These are phyloP conservation scores for Axis porcinus DNA, from an alignment of 2,113 vertebrate genomes.

Conservation along the genomic window DNA sequence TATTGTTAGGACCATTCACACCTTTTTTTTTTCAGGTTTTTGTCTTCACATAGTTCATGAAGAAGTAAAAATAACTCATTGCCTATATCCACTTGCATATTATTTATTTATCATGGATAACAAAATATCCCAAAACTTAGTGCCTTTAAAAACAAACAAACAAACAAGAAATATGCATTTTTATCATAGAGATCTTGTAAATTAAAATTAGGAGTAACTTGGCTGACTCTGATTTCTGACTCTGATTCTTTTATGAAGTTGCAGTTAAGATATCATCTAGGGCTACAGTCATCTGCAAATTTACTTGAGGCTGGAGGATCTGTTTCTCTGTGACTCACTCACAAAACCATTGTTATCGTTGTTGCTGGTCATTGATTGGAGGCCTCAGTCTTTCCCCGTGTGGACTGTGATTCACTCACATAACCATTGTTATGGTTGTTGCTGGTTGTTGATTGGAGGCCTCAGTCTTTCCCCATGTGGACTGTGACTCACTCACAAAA, in stretches of 20 bases:
- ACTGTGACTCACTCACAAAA: no score
- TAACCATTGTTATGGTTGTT: no score
- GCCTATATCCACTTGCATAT: background rate
- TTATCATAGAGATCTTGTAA: background rate
- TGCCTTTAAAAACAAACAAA: background rate
- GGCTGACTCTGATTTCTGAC: background rate
- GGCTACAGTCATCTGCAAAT: background rate
- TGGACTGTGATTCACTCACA: no score
- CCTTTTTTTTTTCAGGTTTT: background rate
- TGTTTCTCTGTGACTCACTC: background rate
- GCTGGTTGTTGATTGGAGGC: no score
- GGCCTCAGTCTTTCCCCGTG: no score
- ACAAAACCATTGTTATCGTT: background rate
- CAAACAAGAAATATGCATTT: background rate
- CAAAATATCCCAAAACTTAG: background rate
- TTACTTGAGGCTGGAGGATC: background rate
- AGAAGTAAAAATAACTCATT: constrained; percentile 9
- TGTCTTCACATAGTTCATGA: background rate
- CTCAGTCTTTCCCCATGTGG: accelerated
- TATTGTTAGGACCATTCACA: background rate
- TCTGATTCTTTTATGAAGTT: background rate
- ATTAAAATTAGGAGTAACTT: background rate
- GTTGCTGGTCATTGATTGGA: background rate
- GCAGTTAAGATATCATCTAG: background rate
- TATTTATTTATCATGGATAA: background rate